Evolutionary conservation across 2,113 vertebrate species (phyloP), one percentile per base, ranked within the genome.

Genomic region (Pycnonotus jocosus): DNA sequence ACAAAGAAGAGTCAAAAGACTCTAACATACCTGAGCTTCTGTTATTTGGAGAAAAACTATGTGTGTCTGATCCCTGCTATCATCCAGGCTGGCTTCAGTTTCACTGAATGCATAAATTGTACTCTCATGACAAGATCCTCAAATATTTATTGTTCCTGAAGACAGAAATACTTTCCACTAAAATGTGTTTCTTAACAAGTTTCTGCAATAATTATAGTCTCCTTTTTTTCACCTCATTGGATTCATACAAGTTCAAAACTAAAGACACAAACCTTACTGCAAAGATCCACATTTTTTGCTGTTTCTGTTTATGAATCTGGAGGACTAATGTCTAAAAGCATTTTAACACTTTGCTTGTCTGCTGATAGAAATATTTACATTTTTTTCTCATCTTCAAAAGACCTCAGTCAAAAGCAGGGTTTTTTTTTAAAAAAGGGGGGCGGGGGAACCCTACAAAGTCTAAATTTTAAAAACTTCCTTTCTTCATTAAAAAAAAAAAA

Each of bases 131-230:
- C 22, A 76, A 76, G 79, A 71, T 80, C 18, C n/a, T 92, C 44
- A 82, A 60, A 76, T 89, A 86, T 86, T 82, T 92, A 60, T 71
- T 89, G 35, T 40, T 94, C 25, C 84, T 81, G 37, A 73, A 81
- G 48, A 79, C 53, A 73, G 27, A 79, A 81, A 73, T 50, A 62
- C 21, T 85, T 89, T 42, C 69, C 47, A 54, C 30, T 84, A 71
- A 62, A 61, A 87, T 27, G 7, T 62, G 30, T 61, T 74, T 83
- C 33, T 73, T 78, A 35, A 37, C 35, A 37, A 37, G 57, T 60
- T 92, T 78, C 61, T 23, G 25, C 47, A 80, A 27, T 64, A 54
- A 48, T 77, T 27, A 76, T 21, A 3, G 6, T 73, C 6, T 60
- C 9, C 3, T 16, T 33, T 23, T 61, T 8, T 4, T 0, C 0